Evolutionary conservation across 2,797 vertebrate genomes (phyloP).

Genomic region (Pseudochaenichthys georgianus): DNA sequence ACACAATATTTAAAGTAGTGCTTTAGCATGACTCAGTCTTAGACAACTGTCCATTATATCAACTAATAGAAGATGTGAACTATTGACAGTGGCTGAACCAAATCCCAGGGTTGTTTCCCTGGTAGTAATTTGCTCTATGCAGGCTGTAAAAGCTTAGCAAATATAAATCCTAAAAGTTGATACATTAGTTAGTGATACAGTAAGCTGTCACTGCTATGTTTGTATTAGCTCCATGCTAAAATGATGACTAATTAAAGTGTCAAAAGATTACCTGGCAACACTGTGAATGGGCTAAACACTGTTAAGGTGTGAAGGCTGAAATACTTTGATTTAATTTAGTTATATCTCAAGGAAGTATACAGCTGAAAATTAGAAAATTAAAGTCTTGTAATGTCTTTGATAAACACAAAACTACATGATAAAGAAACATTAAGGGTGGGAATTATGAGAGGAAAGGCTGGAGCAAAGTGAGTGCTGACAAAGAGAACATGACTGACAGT

Average conservation of each 20-base stretch:
- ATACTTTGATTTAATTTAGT: neutral
- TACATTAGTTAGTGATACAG: constrained; percentile 63
- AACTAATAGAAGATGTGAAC: neutral
- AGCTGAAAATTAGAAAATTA: neutral
- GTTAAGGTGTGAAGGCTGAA: neutral
- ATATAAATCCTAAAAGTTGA: constrained; percentile 47
- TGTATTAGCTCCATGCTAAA: neutral
- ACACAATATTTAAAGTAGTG: neutral
- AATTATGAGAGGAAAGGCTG: constrained; percentile 8
- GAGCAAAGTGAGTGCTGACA: neutral
- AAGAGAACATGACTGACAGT: constrained; percentile 5
- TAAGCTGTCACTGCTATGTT: constrained; percentile 40
- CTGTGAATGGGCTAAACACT: neutral
- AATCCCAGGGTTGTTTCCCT: neutral
- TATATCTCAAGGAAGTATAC: neutral
- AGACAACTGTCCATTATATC: too few relatives aligned
- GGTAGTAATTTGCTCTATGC: constrained; percentile 3
- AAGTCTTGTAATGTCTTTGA: neutral
- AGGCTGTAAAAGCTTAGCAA: constrained; percentile 21
- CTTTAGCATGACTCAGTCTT: neutral
- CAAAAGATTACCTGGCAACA: constrained; percentile 16
- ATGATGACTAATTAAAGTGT: constrained; percentile 11
- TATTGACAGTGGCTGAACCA: neutral
- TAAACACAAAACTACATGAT: neutral
- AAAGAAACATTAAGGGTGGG: neutral